Conservation (phyloP, 2,797 vertebrate genomes). For the Schizopygopsis pylzovi region DNA sequence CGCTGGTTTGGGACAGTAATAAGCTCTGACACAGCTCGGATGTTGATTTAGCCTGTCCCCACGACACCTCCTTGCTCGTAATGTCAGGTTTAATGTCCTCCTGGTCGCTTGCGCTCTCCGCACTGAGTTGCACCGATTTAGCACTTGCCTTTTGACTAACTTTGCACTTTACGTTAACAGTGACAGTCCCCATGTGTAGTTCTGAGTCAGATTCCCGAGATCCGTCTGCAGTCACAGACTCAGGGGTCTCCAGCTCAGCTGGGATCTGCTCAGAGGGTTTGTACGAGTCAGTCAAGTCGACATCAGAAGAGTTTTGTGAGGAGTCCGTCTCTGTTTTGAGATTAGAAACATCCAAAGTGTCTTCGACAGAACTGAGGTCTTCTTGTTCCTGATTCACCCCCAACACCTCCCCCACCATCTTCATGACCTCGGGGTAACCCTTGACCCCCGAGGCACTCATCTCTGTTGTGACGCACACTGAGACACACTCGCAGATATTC, state of each 20-base stretch:
- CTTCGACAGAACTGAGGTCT: constrained; percentile 60
- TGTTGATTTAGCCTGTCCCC: constrained; percentile 80
- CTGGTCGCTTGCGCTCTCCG: constrained; percentile 86
- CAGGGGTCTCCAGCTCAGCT: background rate
- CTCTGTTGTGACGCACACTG: constrained; percentile 87
- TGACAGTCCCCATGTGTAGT: background rate
- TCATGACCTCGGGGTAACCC: constrained; percentile 89
- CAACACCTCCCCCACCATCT: constrained; percentile 90
- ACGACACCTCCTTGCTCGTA: constrained; percentile 70
- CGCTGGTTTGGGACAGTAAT: constrained; percentile 80
- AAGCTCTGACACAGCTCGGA: constrained; percentile 71
- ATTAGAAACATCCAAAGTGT: constrained; percentile 48
- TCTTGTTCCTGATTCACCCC: constrained; percentile 77
- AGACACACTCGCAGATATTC: constrained; percentile 94
- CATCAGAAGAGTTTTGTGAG: constrained; percentile 1
- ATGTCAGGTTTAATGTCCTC: constrained; percentile 90
- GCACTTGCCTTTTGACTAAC: background rate
- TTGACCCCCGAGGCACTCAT: constrained; percentile 86
- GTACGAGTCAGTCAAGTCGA: background rate
- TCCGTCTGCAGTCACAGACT: background rate
- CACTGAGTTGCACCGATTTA: constrained; percentile 89
- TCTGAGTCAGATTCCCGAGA: constrained; percentile 1
- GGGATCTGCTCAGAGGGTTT: constrained; percentile 1
- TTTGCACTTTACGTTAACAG: background rate
- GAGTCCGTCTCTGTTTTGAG: constrained; percentile 16